A percentile compares a stretch with the other conserved stretches of the same genome.
Conservation (phyloP, 2,113 vertebrate genomes). For the Blennius ocellaris region DNA sequence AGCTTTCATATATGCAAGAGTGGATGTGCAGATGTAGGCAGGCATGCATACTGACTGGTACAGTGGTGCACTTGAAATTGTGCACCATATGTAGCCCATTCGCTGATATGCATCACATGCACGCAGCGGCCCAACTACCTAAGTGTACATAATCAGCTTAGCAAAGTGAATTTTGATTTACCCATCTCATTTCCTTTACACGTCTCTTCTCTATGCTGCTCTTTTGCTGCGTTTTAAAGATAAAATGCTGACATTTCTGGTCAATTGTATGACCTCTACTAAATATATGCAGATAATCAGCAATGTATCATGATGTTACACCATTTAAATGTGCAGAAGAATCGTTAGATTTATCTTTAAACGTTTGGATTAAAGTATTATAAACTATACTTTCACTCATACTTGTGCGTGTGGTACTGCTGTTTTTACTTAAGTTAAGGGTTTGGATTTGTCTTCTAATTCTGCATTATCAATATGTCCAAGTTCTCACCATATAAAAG, state of each 20-base stretch:
- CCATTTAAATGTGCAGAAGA: no score
- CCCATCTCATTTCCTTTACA: not conserved
- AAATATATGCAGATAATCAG: not conserved
- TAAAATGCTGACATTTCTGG: not conserved
- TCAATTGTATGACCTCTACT: not conserved
- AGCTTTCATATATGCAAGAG: conserved; percentile 55
- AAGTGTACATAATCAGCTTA: not conserved
- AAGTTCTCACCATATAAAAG: not conserved
- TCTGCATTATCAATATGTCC: not conserved
- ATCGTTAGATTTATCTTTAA: no score
- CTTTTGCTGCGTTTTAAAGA: not conserved
- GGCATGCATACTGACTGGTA: conserved; percentile 51
- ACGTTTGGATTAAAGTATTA: not conserved
- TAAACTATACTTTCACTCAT: not conserved
- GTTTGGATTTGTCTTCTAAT: not conserved
- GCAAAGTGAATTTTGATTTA: not conserved
- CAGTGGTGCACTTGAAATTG: conserved; percentile 29
- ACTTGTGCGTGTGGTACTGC: no score
- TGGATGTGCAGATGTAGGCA: conserved; percentile 51
- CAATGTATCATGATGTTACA: no score
- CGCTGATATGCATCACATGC: conserved; percentile 30
- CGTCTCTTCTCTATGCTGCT: not conserved
- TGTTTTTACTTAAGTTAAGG: not conserved
- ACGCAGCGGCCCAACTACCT: conserved; percentile 11
- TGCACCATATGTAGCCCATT: conserved; percentile 35